Evolutionary conservation across 2,888 invertebrate species (phyloP).

Genomic region (Scaptomyza flava): DNA sequence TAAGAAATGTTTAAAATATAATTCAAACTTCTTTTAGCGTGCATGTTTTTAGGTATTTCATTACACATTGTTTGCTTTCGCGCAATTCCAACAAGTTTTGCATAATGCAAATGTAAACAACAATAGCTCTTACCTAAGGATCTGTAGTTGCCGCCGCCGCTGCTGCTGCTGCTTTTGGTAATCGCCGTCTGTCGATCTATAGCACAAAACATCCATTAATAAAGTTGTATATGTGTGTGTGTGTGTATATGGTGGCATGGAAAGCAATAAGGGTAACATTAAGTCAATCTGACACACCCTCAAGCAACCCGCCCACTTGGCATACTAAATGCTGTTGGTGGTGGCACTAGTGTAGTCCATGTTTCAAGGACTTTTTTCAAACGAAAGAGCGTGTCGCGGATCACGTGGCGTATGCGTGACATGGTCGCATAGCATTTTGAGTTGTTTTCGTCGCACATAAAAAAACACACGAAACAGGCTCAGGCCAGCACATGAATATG

Average conservation of each 20-base stretch:
- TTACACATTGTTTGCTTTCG: neutral
- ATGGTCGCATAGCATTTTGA: slow-evolving; percentile 41
- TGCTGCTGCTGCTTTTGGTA: neutral
- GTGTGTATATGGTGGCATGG: slow-evolving; percentile 23
- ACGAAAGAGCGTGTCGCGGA: slow-evolving; percentile 50
- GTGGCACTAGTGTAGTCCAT: neutral
- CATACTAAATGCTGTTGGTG: slow-evolving; percentile 8
- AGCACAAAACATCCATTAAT: slow-evolving; percentile 36
- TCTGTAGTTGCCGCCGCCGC: neutral
- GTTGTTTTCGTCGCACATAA: slow-evolving; percentile 16
- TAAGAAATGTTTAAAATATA: neutral
- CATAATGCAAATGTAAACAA: slow-evolving; percentile 12
- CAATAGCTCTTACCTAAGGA: slow-evolving; percentile 14
- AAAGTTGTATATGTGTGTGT: slow-evolving; percentile 11
- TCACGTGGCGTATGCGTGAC: slow-evolving; percentile 68
- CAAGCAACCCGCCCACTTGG: slow-evolving; percentile 7
- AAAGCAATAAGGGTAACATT: slow-evolving; percentile 26
- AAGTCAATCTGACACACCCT: slow-evolving; percentile 7
- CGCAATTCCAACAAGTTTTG: slow-evolving; percentile 5
- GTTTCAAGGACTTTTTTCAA: slow-evolving; percentile 60
- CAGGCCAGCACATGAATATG: slow-evolving; percentile 58
- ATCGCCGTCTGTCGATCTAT: slow-evolving; percentile 27
- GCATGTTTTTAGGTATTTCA: neutral
- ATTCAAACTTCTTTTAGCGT: neutral
- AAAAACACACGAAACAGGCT: slow-evolving; percentile 9